phyloP scores from a whole-genome alignment of 2,797 vertebrate species.

The Chloroceryle inda region DNA sequence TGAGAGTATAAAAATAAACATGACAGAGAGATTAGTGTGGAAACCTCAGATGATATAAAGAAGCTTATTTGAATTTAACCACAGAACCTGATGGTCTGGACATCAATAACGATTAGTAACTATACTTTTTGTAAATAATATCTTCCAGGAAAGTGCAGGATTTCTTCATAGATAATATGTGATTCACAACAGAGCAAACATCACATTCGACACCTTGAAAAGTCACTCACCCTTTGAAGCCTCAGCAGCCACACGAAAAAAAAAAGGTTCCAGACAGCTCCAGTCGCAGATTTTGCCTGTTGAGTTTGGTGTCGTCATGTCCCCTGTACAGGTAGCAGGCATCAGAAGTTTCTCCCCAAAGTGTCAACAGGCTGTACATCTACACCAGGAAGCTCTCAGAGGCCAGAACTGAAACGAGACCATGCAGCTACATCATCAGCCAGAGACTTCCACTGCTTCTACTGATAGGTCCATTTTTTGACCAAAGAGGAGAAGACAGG shows the following conservation, averaged over 20 bases:
- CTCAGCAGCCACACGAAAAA: background rate
- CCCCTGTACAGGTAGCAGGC: background rate
- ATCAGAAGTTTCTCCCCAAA: background rate
- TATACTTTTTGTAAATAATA: background rate
- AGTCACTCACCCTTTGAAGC: background rate
- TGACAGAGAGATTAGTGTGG: background rate
- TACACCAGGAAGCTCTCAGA: background rate
- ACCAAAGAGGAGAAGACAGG: background rate
- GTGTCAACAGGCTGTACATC: background rate
- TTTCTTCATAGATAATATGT: background rate
- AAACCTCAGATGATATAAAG: background rate
- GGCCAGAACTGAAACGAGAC: background rate
- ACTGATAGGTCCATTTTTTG: background rate
- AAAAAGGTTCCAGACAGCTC: background rate
- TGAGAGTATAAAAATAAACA: background rate
- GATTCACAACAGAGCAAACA: background rate
- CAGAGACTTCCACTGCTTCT: background rate
- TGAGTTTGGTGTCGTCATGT: background rate
- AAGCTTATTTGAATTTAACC: background rate
- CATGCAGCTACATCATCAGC: background rate
- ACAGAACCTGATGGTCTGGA: background rate
- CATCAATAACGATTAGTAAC: background rate
- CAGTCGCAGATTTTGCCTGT: background rate
- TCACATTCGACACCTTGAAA: background rate
- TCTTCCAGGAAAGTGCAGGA: background rate